phyloP scores from a whole-genome alignment of 2,113 vertebrate species.

The Forbesichthys papilliferus region DNA sequence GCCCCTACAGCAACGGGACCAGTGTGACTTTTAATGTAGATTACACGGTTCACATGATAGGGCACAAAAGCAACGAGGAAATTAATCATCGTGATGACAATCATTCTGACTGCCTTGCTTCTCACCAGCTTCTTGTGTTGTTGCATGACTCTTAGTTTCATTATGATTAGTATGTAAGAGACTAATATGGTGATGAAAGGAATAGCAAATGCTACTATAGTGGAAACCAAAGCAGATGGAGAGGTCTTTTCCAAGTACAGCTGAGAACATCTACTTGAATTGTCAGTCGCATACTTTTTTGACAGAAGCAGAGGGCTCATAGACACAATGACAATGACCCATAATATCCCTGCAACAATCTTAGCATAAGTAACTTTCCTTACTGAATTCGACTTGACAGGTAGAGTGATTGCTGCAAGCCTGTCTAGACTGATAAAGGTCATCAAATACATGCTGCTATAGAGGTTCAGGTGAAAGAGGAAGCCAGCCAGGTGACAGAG shows the following conservation, averaged over 20 bases:
- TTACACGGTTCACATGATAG: constrained; percentile 69
- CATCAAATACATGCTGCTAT: constrained; percentile 77
- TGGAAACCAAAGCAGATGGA: constrained; percentile 56
- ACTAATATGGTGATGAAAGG: constrained; percentile 60
- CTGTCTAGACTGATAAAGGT: constrained; percentile 74
- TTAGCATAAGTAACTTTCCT: constrained; percentile 60
- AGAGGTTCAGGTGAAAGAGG: constrained; percentile 78
- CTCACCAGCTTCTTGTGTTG: constrained; percentile 28
- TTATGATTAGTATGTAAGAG: constrained; percentile 68
- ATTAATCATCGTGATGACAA: constrained; percentile 65
- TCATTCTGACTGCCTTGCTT: constrained; percentile 69
- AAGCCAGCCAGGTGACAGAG: constrained; percentile 71
- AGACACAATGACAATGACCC: constrained; percentile 52
- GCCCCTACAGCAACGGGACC: constrained; percentile 1
- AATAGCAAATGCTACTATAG: constrained; percentile 63
- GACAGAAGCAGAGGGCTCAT: constrained; percentile 65
- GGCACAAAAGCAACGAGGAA: constrained; percentile 76
- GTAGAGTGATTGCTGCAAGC: constrained; percentile 65
- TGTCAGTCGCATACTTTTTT: constrained; percentile 2
- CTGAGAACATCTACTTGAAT: constrained; percentile 51
- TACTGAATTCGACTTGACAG: constrained; percentile 51
- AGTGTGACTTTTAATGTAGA: constrained; percentile 59
- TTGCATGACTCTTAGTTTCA: constrained; percentile 60
- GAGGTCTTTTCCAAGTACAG: constrained; percentile 70
- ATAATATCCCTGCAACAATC: constrained; percentile 55